Conservation (phyloP, 2,797 vertebrate genomes). For the Ispidina lecontei region DNA sequence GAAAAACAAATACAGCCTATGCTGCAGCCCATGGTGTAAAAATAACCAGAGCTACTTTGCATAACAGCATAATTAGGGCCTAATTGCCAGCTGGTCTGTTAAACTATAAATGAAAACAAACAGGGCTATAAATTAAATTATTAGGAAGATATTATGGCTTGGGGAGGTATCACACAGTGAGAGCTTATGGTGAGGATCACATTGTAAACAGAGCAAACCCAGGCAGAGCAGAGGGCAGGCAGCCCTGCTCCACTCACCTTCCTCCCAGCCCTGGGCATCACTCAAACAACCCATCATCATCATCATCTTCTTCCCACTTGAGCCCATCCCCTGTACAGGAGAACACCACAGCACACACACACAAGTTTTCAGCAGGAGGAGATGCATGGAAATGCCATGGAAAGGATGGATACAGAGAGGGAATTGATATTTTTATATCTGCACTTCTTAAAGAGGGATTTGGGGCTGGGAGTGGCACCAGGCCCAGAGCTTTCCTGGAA, state of each 20-base stretch:
- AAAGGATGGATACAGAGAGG: background rate
- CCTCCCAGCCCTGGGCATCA: background rate
- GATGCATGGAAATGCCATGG: background rate
- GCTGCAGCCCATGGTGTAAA: slow-evolving; percentile 37
- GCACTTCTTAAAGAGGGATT: background rate
- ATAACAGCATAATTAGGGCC: slow-evolving; percentile 58
- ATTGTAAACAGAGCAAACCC: background rate
- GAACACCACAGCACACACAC: background rate
- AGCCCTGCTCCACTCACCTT: background rate
- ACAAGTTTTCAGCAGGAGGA: background rate
- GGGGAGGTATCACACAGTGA: slow-evolving; percentile 32
- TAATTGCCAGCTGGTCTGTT: slow-evolving; percentile 59
- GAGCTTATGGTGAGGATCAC: background rate
- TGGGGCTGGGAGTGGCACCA: background rate
- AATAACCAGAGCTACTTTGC: slow-evolving; percentile 56
- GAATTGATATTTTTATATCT: background rate
- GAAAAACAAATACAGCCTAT: slow-evolving; percentile 38
- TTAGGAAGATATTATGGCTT: slow-evolving; percentile 32
- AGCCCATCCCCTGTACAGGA: background rate
- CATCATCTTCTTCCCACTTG: background rate
- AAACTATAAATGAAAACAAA: slow-evolving; percentile 61
- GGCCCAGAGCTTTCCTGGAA: background rate
- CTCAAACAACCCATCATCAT: background rate
- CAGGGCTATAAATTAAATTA: slow-evolving; percentile 56
- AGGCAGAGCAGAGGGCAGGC: background rate